Base-by-base conservation (phyloP, 2,113 vertebrate genomes). In the Maccullochella peelii region DNA sequence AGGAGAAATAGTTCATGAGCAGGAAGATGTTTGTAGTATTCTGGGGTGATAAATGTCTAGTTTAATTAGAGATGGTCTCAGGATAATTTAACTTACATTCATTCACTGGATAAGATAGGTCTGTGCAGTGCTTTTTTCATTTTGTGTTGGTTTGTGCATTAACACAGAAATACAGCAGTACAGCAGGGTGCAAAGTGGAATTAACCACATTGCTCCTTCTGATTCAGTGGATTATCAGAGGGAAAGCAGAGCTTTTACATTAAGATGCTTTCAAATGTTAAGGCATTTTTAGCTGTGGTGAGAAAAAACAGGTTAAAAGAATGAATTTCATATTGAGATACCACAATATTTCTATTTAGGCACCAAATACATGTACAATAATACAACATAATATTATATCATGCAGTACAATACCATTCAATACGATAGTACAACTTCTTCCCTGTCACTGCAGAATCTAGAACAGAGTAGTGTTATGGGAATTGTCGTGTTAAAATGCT, bases 141-240 rank as follows among this genome's bases (percentile, higher is more conserved):
- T 11, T 8, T 61, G 38, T 58, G 40, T 38, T 42, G 42, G 42
- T 59, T 42, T 1, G 5, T 42, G 10, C 16, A 47, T 65, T 15
- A 12, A 68, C 36, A 25, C 61, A 44, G n/a, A 36, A 57, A 36
- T 65, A 23, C 52, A 54, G 70, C 27, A 25, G 73, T 30, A 21
- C 62, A 78, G 36, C n/a, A 33, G 50, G 27, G 23, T 57, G 21
- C 54, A 67, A 77, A 47, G 61, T 69, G 62, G 85, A 79, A 55
- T 85, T 55, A 79, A 74, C 16, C 25, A 67, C 15, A 27, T 54
- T 36, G 20, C n/a, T 71, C 36, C 58, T 23, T 84, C 10, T 83
- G 58, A 85, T 30, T 59, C 15, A 44, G 50, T 16, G 27, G 82
- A 81, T 88, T 75, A 78, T 33, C 20, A 30, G 15, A 21, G 50